Conservation (phyloP, 2,113 vertebrate species). For the Dendropsophus ebraccatus region DNA sequence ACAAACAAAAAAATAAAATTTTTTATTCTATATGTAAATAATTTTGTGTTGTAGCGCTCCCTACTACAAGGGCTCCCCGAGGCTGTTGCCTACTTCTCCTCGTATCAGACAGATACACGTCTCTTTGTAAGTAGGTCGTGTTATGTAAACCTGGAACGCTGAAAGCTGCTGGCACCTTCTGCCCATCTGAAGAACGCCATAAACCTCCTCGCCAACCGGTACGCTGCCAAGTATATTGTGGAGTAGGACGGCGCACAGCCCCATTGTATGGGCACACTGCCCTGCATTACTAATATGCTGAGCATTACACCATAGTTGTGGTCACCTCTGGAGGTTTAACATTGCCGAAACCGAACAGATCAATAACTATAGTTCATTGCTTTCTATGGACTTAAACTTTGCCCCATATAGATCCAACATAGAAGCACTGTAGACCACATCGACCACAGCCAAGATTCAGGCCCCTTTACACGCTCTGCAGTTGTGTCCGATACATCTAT, state of each 20-base stretch:
- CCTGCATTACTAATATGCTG: not conserved
- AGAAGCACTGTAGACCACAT: too few species aligned
- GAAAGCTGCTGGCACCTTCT: not conserved
- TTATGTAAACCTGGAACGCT: not conserved
- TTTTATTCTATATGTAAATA: too few species aligned
- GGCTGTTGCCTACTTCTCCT: not conserved
- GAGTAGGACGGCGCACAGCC: not conserved
- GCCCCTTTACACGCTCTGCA: too few species aligned
- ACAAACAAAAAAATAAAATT: too few species aligned
- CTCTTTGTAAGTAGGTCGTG: conserved; percentile 1
- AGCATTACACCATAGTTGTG: not conserved
- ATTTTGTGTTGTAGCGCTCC: too few species aligned
- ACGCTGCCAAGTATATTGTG: not conserved
- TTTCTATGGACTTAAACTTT: too few species aligned
- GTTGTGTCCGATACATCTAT: too few species aligned
- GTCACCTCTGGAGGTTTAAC: not conserved
- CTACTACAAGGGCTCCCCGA: not conserved
- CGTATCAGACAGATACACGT: not conserved
- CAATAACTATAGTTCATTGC: too few species aligned
- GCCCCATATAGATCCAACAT: too few species aligned
- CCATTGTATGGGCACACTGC: not conserved
- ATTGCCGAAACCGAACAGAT: too few species aligned
- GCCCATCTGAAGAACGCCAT: not conserved
- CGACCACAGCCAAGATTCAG: too few species aligned
- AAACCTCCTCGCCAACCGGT: not conserved